These are phyloP conservation scores for Montipora sp. DNA, from an alignment of 64 coral and sea anemone genomes.

Conservation along the genomic window DNA sequence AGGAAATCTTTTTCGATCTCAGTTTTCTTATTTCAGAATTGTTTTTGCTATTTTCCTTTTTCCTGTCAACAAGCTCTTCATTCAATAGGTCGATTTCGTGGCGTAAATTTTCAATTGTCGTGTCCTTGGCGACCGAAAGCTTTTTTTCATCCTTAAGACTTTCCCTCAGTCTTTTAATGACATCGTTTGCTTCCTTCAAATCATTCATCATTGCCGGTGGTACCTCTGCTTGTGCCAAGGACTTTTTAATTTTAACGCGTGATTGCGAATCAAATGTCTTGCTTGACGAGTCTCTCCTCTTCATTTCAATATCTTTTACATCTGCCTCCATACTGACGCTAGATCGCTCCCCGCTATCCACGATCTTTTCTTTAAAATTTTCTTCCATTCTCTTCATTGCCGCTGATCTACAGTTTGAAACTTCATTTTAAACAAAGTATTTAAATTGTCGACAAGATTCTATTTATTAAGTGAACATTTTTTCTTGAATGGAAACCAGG, in stretches of 20 bases:
- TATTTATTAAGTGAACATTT: neutral
- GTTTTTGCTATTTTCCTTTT: constrained; percentile 40
- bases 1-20: constrained; percentile 52
- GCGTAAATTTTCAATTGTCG: constrained; percentile 70
- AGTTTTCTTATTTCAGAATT: constrained; percentile 42
- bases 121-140: constrained; percentile 61
- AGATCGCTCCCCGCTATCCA: neutral
- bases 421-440: neutral
- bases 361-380: neutral
- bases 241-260: constrained; percentile 9
- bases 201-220: constrained; percentile 2
- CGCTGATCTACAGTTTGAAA: constrained; percentile 10
- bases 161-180: constrained; percentile 32
- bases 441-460: neutral
- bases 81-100: constrained; percentile 72
- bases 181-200: constrained; percentile 55
- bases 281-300: neutral
- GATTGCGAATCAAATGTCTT: neutral
- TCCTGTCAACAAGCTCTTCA: constrained; percentile 64
- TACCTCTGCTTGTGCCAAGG: neutral
- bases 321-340: neutral
- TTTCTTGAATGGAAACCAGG: neutral
- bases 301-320: neutral
- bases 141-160: constrained; percentile 67
- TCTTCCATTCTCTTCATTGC: neutral